Evolutionary conservation across 1,140 invertebrate genomes (phyloP).

Genomic region (Drosophila teissieri): DNA sequence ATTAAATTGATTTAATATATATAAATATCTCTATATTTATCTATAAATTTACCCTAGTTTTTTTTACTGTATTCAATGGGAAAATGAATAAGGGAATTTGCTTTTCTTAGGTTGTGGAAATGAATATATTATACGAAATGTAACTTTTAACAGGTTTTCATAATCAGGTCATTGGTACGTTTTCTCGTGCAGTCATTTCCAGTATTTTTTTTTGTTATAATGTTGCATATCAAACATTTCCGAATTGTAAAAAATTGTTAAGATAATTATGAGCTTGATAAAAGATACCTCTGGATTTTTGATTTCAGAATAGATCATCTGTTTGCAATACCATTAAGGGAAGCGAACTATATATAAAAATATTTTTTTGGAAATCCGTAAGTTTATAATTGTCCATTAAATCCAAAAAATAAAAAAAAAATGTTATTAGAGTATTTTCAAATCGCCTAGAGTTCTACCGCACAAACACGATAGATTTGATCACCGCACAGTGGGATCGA

Average conservation of each 20-base stretch:
- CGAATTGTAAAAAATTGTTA: not conserved
- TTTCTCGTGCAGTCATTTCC: not conserved
- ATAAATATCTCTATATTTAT: too few relatives aligned
- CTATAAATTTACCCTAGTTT: not conserved
- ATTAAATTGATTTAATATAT: too few relatives aligned
- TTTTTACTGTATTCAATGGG: too few relatives aligned
- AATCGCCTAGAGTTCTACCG: not conserved
- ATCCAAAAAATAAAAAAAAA: too few relatives aligned
- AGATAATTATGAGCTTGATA: too few relatives aligned
- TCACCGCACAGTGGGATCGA: constrained; percentile 21
- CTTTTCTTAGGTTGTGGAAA: not conserved
- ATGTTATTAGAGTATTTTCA: not conserved
- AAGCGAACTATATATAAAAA: too few relatives aligned
- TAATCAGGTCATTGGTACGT: not conserved
- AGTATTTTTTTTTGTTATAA: not conserved
- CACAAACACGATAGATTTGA: not conserved
- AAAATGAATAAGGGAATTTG: not conserved
- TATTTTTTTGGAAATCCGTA: too few relatives aligned
- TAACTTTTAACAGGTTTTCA: not conserved
- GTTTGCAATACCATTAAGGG: too few relatives aligned
- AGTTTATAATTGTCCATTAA: too few relatives aligned
- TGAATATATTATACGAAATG: not conserved
- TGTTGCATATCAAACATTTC: not conserved
- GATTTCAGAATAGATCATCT: too few relatives aligned
- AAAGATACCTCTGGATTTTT: too few relatives aligned